A percentile compares a stretch with the other conserved stretches of the same genome.
These are phyloP conservation scores for Harmothoe impar DNA, from an alignment of 2,888 invertebrate species.

Conservation along the genomic window DNA sequence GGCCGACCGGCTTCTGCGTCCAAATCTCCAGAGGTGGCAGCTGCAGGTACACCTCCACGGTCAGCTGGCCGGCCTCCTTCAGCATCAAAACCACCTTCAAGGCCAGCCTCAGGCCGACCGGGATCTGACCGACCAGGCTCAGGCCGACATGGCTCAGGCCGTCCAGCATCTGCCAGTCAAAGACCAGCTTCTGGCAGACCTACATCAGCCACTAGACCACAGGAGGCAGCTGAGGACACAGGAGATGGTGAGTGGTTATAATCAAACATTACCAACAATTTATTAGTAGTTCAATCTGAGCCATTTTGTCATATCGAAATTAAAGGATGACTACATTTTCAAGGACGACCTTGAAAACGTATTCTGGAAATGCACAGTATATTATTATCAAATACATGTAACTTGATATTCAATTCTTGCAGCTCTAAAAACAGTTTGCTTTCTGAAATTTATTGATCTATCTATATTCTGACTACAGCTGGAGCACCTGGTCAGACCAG, in stretches of 20 bases:
- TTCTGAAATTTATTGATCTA: background rate
- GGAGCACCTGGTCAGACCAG: constrained; percentile 37
- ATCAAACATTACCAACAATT: background rate
- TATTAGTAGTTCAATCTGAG: background rate
- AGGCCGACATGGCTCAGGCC: constrained; percentile 64
- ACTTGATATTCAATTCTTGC: too few relatives aligned
- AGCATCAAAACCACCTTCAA: constrained; percentile 66
- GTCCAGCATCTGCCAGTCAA: constrained; percentile 56
- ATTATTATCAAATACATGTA: too few relatives aligned
- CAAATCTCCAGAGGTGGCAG: background rate
- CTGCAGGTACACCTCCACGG: constrained; percentile 26
- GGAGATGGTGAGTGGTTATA: background rate
- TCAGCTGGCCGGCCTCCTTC: constrained; percentile 67
- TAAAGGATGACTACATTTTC: too few relatives aligned
- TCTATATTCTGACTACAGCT: background rate
- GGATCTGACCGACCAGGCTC: constrained; percentile 60
- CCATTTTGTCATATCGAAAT: too few relatives aligned
- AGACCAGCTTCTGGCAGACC: constrained; percentile 64
- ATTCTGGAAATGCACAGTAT: too few relatives aligned
- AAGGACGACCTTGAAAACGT: too few relatives aligned
- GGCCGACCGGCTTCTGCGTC: constrained; percentile 54
- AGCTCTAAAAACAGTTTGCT: too few relatives aligned
- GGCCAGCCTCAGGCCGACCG: constrained; percentile 66
- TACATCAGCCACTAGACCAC: constrained; percentile 65
- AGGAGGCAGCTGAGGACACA: constrained; percentile 61